These are phyloP conservation scores for Cotesia vestalis DNA, from an alignment of 1,140 invertebrate genomes.

Conservation along the genomic window DNA sequence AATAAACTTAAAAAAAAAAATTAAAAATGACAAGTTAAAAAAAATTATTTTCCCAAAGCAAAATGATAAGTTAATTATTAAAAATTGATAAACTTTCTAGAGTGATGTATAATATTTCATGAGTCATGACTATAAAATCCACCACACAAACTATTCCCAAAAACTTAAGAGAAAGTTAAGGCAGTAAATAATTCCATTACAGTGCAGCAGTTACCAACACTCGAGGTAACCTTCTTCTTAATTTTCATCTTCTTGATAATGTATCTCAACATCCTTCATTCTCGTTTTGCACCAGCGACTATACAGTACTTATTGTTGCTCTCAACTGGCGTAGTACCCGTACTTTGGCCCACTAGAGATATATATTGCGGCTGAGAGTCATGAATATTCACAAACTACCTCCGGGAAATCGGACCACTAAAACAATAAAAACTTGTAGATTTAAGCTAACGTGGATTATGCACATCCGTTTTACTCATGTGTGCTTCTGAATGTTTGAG, in stretches of 20 bases:
- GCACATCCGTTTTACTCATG: slow-evolving; percentile 35
- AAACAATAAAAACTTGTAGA: slow-evolving; percentile 51
- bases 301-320: not conserved
- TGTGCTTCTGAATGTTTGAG: slow-evolving; percentile 4
- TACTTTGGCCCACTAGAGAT: not conserved
- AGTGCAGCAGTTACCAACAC: slow-evolving; percentile 3
- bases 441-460: slow-evolving; percentile 25
- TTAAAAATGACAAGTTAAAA: no score
- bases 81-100: no score
- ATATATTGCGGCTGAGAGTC: slow-evolving; percentile 36
- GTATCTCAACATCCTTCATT: not conserved
- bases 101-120: not conserved
- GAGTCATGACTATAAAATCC: not conserved
- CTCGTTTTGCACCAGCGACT: not conserved
- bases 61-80: no score
- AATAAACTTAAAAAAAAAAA: no score
- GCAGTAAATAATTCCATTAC: not conserved
- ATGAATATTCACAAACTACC: slow-evolving; percentile 50
- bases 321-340: no score
- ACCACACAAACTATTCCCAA: not conserved
- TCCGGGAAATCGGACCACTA: slow-evolving; percentile 46
- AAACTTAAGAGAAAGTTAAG: not conserved
- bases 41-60: no score
- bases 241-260: not conserved
- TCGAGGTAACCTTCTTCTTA: not conserved